Percentiles rank a stretch among this genome's conserved stretches.
Conservation (phyloP, 2,888 invertebrate species). For the Rhogogaster chlorosoma region DNA sequence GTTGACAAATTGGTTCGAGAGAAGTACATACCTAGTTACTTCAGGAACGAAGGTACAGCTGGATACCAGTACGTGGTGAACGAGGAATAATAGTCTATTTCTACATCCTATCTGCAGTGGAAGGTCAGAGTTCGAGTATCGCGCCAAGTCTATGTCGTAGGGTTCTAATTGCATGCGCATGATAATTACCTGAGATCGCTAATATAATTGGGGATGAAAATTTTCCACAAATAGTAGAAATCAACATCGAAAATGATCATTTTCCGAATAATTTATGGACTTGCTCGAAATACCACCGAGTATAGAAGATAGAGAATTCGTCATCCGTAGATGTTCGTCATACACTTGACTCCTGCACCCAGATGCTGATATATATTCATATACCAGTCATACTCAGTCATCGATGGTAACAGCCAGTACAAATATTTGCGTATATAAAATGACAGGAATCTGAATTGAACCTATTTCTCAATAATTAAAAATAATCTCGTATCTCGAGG, state of each 20-base stretch:
- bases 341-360: not conserved
- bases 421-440: not conserved
- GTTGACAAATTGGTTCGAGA: conserved; percentile 23
- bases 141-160: not conserved
- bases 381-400: not conserved
- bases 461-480: not conserved
- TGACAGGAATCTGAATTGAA: not conserved
- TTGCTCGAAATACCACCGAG: not conserved
- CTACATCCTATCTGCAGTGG: not conserved
- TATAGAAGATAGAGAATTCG: not conserved
- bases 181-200: not conserved
- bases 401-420: not conserved
- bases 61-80: not conserved
- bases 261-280: not conserved
- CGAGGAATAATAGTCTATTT: not conserved
- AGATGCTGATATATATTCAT: not conserved
- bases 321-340: not conserved
- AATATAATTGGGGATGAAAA: not conserved
- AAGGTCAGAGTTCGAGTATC: not conserved
- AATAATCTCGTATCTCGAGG: not conserved
- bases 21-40: not conserved
- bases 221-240: not conserved
- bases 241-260: not conserved
- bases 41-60: not conserved
- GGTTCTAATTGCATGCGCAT: not conserved